phyloP scores from a whole-genome alignment of 2,797 vertebrate species.

The Scolopax rusticola region DNA sequence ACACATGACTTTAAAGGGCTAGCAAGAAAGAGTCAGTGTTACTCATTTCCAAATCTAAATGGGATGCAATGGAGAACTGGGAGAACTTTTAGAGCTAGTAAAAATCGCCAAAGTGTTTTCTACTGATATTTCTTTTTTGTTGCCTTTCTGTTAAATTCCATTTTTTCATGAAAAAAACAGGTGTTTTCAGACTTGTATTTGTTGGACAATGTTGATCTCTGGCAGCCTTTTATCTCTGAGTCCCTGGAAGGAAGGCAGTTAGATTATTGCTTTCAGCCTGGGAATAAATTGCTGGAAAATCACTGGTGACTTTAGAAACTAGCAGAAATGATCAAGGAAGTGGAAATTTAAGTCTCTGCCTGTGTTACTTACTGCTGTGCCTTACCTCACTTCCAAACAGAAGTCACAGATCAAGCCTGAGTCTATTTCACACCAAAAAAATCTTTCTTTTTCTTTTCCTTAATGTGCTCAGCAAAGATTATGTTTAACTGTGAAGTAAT shows the following conservation, averaged over 20 bases:
- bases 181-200: background rate
- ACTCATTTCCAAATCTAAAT: background rate
- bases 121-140: background rate
- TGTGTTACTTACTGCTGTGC: background rate
- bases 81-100: background rate
- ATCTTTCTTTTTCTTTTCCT: background rate
- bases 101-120: background rate
- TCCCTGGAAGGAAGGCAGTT: background rate
- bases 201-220: background rate
- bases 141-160: background rate
- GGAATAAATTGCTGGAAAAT: background rate
- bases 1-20: background rate
- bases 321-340: background rate
- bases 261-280: background rate
- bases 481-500: background rate
- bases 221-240: background rate
- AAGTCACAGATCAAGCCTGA: background rate
- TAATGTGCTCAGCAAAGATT: background rate
- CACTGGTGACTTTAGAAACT: background rate
- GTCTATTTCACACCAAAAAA: slow-evolving; percentile 1
- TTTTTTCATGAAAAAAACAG: background rate
- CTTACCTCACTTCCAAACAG: background rate
- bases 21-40: background rate
- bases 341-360: background rate
- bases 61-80: background rate